These are phyloP conservation scores for Corvus cornix DNA, from an alignment of 2,113 vertebrate genomes.

Conservation along the genomic window DNA sequence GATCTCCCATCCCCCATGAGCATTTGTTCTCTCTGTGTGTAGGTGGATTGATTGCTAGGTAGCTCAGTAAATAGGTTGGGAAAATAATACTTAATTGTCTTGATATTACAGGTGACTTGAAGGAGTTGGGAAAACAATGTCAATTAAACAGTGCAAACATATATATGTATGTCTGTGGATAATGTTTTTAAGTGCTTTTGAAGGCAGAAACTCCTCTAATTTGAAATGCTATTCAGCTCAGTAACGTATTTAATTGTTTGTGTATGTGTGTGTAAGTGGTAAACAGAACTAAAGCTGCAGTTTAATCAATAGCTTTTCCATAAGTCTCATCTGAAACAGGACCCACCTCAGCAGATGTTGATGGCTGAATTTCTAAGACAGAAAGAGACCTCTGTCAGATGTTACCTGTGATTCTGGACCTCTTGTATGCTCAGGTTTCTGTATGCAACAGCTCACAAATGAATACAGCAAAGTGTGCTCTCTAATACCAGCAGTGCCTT, in stretches of 20 bases:
- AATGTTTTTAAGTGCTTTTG: slow-evolving; percentile 49
- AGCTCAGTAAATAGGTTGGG: slow-evolving; percentile 69
- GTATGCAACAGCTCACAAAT: slow-evolving; percentile 7
- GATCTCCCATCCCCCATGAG: slow-evolving; percentile 42
- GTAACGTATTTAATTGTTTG: slow-evolving; percentile 47
- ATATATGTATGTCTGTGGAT: not conserved
- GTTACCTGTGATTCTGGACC: not conserved
- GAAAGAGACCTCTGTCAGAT: not conserved
- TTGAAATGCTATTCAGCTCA: slow-evolving; percentile 15
- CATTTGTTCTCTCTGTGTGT: slow-evolving; percentile 49
- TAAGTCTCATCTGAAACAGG: slow-evolving; percentile 5
- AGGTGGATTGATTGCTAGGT: slow-evolving; percentile 69
- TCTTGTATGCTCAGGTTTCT: not conserved
- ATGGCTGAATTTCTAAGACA: slow-evolving; percentile 25
- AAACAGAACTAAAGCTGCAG: not conserved
- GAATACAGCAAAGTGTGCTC: not conserved
- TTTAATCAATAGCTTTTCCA: slow-evolving; percentile 41
- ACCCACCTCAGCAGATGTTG: not conserved
- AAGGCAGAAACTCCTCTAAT: slow-evolving; percentile 18
- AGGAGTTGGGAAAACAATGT: slow-evolving; percentile 69
- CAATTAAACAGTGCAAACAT: slow-evolving; percentile 56
- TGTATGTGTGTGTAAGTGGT: not conserved
- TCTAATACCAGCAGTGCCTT: not conserved
- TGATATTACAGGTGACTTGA: slow-evolving; percentile 69
- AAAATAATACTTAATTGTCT: slow-evolving; percentile 72